Evolutionary conservation across 2,797 vertebrate genomes (phyloP), one percentile per base, ranked within the genome.

Genomic region (Chiroxiphia lanceolata): DNA sequence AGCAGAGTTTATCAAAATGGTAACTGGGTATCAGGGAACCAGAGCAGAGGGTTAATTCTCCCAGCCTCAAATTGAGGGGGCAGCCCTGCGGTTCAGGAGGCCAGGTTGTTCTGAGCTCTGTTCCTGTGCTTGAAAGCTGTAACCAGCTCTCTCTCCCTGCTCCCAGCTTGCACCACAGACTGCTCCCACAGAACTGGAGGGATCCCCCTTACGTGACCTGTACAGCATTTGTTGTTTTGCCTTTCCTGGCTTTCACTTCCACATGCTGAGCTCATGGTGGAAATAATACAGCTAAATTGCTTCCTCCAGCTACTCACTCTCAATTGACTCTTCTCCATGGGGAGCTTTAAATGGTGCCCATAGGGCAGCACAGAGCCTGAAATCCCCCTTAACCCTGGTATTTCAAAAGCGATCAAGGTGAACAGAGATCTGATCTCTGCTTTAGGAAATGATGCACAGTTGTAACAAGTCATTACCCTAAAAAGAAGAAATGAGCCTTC

Each of bases 281-380:
- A 95, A 92, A 79, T 87, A 93, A 94, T 59, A 42, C 64, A 84
- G 91, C 94, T 85, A 83, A 95, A 96, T 92, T 90, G 88, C 77
- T 97, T 94, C 93, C 90, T 94, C 88, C 61, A 79, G 85, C 81
- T 94, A 82, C 93, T 93, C 50, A 3, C 59, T 96, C 89, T 88
- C 81, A 54, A 86, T 91, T 92, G 86, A 94, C 91, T 96, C 25
- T 84, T 86, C 96, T 96, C 96, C 76, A 19, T 8, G 3, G 94
- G 95, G 89, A 96, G 83, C 81, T 94, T 82, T 91, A 92, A 94
- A 94, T 80, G 88, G 81, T 94, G 83, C 87, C 91, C 89, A 48
- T 1, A 2, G 85, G 96, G 75, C 90, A 89, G 51, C 3, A 0
- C 47, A 13, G 61, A 93, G 51, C 88, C 87, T 75, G 90, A 75